These are phyloP conservation scores for Azemiops feae DNA, from an alignment of 2,113 vertebrate species.

Conservation along the genomic window DNA sequence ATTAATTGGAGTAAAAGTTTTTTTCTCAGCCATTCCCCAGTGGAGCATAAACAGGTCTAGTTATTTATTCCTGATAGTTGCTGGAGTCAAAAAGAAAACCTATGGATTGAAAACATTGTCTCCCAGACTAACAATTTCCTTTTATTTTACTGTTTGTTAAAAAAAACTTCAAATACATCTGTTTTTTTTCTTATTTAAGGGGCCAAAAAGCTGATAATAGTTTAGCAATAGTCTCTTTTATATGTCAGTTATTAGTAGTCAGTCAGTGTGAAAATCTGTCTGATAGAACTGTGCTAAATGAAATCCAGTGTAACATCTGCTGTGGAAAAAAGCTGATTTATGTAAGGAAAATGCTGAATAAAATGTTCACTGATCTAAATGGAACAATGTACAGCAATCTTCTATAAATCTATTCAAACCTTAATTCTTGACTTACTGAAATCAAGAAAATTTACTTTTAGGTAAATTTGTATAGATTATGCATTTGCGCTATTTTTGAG, in stretches of 20 bases:
- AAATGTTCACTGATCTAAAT: conserved; percentile 55
- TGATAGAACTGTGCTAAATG: conserved; percentile 54
- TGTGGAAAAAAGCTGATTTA: conserved; percentile 58
- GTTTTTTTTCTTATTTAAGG: neutral
- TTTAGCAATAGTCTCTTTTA: conserved; percentile 40
- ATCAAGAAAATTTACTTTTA: neutral
- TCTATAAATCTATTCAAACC: neutral
- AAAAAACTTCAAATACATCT: neutral
- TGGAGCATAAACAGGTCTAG: neutral
- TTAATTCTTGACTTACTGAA: neutral
- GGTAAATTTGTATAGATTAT: neutral
- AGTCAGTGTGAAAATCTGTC: conserved; percentile 46
- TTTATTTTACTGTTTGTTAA: conserved; percentile 1
- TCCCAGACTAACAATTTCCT: neutral
- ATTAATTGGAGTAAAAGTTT: neutral
- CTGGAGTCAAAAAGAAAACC: neutral
- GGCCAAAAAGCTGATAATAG: conserved; percentile 21
- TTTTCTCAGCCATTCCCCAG: neutral
- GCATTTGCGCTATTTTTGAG: conserved; percentile 20
- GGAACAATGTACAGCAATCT: conserved; percentile 22
- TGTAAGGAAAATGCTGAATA: conserved; percentile 59
- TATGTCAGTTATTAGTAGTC: conserved; percentile 30
- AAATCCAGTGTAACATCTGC: conserved; percentile 61
- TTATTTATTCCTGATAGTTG: neutral
- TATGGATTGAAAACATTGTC: neutral